These are phyloP conservation scores for Hemicordylus capensis DNA, from an alignment of 2,113 vertebrate species.

Conservation along the genomic window DNA sequence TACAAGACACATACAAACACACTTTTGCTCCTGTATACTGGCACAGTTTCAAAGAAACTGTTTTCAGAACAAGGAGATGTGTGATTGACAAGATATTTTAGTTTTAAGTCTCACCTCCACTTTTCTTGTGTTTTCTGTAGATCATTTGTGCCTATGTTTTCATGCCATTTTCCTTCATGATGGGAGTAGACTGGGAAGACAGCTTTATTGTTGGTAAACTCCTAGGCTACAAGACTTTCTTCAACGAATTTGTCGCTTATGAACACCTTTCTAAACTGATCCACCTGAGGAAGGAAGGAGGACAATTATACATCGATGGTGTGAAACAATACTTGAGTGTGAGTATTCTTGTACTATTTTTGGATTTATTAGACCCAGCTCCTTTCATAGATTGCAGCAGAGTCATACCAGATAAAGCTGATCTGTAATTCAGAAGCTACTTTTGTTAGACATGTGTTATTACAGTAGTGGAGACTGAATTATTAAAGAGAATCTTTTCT, in stretches of 20 bases:
- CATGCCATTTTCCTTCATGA: slow-evolving; percentile 90
- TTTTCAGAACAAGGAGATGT: not conserved
- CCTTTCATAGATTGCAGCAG: not conserved
- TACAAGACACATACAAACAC: not conserved
- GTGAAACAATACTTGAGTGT: slow-evolving; percentile 86
- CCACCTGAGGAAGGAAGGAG: slow-evolving; percentile 75
- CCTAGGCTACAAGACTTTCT: slow-evolving; percentile 88
- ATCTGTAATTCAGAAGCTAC: not conserved
- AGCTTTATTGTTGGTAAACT: slow-evolving; percentile 87
- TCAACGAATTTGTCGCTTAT: slow-evolving; percentile 91
- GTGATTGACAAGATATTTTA: not conserved
- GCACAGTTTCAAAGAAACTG: not conserved
- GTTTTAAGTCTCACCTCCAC: not conserved
- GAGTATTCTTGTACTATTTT: slow-evolving; percentile 57
- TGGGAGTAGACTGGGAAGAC: slow-evolving; percentile 92
- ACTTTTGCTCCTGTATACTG: not conserved
- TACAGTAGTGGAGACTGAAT: not conserved
- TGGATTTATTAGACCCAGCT: not conserved
- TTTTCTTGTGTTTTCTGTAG: slow-evolving; percentile 65
- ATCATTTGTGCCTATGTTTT: slow-evolving; percentile 87
- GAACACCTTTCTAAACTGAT: slow-evolving; percentile 82
- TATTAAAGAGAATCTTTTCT: not conserved
- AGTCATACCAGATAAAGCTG: not conserved
- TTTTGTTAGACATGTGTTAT: not conserved
- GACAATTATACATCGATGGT: slow-evolving; percentile 79